Conservation (phyloP, 2,888 invertebrate species). For the Tenthredo livida region DNA sequence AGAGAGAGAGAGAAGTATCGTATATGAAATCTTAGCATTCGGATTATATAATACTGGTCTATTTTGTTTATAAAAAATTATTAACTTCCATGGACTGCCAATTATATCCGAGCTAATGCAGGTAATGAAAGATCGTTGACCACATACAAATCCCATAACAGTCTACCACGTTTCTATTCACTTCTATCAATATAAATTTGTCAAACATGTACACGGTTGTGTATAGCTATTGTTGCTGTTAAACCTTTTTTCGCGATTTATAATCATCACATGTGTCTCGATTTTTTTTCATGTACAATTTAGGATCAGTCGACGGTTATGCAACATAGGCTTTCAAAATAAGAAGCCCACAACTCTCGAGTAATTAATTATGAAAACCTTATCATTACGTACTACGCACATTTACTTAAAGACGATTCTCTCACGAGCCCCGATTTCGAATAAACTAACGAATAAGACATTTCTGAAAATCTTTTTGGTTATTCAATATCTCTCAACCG, state of each 20-base stretch:
- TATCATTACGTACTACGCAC: neutral
- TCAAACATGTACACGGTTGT: neutral
- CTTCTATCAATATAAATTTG: neutral
- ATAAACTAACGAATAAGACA: neutral
- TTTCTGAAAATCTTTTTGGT: neutral
- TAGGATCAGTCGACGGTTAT: neutral
- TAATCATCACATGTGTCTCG: neutral
- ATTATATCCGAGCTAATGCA: neutral
- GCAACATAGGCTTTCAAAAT: neutral
- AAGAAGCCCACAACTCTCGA: neutral
- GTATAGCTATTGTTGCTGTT: neutral
- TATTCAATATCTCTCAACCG: neutral
- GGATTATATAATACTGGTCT: neutral
- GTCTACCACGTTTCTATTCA: neutral
- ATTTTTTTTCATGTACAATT: neutral
- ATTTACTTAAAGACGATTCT: neutral
- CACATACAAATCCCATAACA: neutral
- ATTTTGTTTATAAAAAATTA: neutral
- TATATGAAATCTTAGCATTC: neutral
- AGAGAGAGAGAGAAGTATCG: neutral
- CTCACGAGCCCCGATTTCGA: neutral
- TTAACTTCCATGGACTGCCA: neutral
- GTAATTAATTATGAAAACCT: neutral
- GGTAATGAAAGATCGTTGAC: conserved; percentile 6
- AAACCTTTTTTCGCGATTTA: neutral